Base-by-base conservation (phyloP, 2,113 vertebrate species). In the Muntiacus reevesi region DNA sequence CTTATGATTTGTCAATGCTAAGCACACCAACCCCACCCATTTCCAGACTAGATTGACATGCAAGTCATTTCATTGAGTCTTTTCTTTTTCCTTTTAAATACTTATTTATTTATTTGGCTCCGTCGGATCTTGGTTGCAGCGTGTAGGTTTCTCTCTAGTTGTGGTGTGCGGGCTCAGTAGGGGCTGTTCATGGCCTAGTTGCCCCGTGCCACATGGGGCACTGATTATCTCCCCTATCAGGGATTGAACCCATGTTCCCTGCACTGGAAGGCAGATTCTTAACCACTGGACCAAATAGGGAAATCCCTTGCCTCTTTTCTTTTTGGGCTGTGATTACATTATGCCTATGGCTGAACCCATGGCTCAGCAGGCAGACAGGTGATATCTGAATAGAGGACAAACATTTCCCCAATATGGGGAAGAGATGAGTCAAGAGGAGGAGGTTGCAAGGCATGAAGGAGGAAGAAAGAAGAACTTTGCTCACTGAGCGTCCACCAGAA, bases 121-220 rank as follows among this genome's bases (percentile, higher is more conserved):
- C 0, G 0, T 4, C 1, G 0, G 71, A 14, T 76, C 36, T 43
- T 43, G 23, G 71, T 15, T 33, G 23, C 71, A 76, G 71, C 0
- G 6, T 76, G 71, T 23, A 43, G 23, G 11, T 14, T 43, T 76
- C 71, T 40, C n/a, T 40, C 19, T 71, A 6, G 19, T 11, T 71
- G n/a, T 71, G 67, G 19, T 40, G 19, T 0, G 19, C 0, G 0
- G n/a, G 10, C 67, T 71, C n/a, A 12, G n/a, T 6, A 71, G n/a
- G 0, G 19, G 67, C 67, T 23, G 11, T 23, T 40, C n/a, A 40
- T 23, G 11, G 19, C 10, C 15, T 43, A 4, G 71, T 76, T 76
- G 71, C 40, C 71, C 6, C 0, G 6, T 43, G 71, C 36, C 71
- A 76, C 2, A 4, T 27, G 71, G 71, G 71, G 6, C 23, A 40